Conservation (phyloP, 2,888 invertebrate genomes). For the Scaptomyza parva region DNA sequence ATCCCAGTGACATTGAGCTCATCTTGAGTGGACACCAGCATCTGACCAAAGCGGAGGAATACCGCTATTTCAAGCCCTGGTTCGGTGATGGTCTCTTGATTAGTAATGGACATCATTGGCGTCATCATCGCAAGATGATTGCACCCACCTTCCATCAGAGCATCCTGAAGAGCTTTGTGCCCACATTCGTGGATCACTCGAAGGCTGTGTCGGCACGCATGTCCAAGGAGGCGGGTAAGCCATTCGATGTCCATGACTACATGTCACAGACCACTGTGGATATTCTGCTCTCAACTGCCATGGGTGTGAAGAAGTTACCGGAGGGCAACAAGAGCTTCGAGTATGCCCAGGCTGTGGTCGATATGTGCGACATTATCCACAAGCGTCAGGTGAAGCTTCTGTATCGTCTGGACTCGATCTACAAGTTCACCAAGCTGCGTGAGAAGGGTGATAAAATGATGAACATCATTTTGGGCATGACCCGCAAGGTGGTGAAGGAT, state of each 20-base stretch:
- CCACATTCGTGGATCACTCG: constrained; percentile 91
- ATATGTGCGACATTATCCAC: constrained; percentile 93
- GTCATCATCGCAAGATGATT: constrained; percentile 92
- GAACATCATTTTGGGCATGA: constrained; percentile 90
- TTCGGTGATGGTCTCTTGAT: constrained; percentile 92
- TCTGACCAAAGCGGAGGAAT: constrained; percentile 90
- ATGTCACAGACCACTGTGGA: constrained; percentile 93
- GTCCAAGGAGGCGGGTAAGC: constrained; percentile 88
- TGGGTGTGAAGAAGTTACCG: constrained; percentile 92
- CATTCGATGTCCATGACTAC: constrained; percentile 91
- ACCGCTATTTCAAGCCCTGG: constrained; percentile 92
- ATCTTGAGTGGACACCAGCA: constrained; percentile 91
- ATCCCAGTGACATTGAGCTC: constrained; percentile 90
- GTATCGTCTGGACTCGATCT: constrained; percentile 89
- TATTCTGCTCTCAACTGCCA: constrained; percentile 92
- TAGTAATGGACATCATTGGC: constrained; percentile 92
- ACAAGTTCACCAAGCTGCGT: constrained; percentile 89
- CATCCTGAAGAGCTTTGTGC: constrained; percentile 92
- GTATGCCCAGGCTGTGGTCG: constrained; percentile 94
- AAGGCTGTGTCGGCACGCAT: constrained; percentile 89
- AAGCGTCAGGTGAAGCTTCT: constrained; percentile 91
- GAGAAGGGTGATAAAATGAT: constrained; percentile 89
- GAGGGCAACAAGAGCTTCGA: constrained; percentile 89
- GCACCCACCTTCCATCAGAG: constrained; percentile 94
- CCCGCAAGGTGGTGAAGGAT: constrained; percentile 88